Conservation (phyloP, 2,113 vertebrate species). For the Grammomys surdaster region DNA sequence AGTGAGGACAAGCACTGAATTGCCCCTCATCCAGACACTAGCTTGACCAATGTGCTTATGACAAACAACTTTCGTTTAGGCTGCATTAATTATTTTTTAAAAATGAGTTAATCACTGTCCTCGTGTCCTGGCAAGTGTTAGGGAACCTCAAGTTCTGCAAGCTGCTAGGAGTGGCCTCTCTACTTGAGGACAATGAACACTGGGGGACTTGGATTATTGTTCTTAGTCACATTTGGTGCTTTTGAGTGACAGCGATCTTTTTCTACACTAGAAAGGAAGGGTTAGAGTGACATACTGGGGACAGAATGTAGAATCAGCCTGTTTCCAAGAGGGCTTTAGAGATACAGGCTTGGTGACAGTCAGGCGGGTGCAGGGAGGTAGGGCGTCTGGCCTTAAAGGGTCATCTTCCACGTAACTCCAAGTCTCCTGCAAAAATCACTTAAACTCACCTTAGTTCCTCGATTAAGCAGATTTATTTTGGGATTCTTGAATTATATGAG, state of each 20-base stretch:
- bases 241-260: neutral
- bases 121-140: rapidly evolving
- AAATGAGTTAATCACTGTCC: neutral
- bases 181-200: neutral
- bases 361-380: rapidly evolving
- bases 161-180: neutral
- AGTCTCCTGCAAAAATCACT: neutral
- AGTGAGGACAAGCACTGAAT: too few species aligned
- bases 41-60: neutral
- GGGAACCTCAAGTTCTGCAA: too few species aligned
- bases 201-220: rapidly evolving
- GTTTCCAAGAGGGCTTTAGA: neutral
- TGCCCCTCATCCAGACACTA: neutral
- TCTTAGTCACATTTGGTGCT: neutral
- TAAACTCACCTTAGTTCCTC: neutral
- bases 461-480: neutral
- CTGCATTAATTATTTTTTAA: neutral
- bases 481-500: neutral
- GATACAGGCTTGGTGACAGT: rapidly evolving
- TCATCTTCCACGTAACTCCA: neutral
- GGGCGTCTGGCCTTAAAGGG: too few species aligned
- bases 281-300: rapidly evolving
- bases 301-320: rapidly evolving
- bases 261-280: neutral
- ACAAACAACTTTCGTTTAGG: neutral